Conservation (phyloP, 1,140 invertebrate species). For the Macrobrachium rosenbergii region DNA sequence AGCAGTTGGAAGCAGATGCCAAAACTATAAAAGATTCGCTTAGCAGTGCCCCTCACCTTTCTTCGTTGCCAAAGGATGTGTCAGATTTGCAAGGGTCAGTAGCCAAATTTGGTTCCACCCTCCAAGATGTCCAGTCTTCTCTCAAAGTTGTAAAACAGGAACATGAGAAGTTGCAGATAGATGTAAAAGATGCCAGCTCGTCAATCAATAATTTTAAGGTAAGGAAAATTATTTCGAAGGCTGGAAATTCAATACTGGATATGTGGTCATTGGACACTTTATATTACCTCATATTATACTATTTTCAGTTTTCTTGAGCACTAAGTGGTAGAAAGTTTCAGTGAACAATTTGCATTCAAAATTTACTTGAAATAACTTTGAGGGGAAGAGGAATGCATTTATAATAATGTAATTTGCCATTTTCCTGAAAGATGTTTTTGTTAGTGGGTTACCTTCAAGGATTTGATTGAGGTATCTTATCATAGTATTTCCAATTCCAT, state of each 20-base stretch:
- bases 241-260: not conserved
- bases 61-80: constrained; percentile 60
- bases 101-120: constrained; percentile 56
- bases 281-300: not conserved
- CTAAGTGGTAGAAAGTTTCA: not conserved
- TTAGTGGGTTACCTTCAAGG: too few relatives aligned
- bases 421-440: too few relatives aligned
- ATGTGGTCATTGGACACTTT: not conserved
- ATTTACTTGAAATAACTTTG: too few relatives aligned
- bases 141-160: constrained; percentile 46
- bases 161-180: constrained; percentile 23
- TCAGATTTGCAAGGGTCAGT: constrained; percentile 57
- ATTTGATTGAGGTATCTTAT: too few relatives aligned
- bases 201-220: constrained; percentile 41
- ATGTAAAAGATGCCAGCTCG: constrained; percentile 22
- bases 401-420: too few relatives aligned
- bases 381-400: too few relatives aligned
- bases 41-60: constrained; percentile 53
- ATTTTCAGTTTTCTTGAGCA: not conserved
- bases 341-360: too few relatives aligned
- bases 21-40: constrained; percentile 51
- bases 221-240: too few relatives aligned
- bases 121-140: constrained; percentile 60
- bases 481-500: too few relatives aligned
- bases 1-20: constrained; percentile 43